phyloP scores from a whole-genome alignment of 37 sponge, comb jelly and placozoan genomes.

The Cladorhizidae sp. region DNA sequence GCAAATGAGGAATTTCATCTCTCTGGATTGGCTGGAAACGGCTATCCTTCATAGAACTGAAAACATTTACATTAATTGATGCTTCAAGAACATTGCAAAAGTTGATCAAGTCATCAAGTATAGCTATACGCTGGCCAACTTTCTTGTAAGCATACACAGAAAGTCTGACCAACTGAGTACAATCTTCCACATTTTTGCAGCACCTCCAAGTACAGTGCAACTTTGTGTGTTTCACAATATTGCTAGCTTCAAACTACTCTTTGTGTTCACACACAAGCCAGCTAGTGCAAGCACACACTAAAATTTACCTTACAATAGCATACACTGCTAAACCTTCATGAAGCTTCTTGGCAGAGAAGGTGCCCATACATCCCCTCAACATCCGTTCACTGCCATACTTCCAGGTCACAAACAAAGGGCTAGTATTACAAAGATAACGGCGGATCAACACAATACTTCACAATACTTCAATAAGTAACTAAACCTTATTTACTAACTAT shows the following conservation, averaged over 20 bases:
- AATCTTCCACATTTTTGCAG: too few relatives aligned
- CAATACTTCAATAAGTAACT: too few relatives aligned
- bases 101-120: too few relatives aligned
- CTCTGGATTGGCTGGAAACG: constrained; percentile 83
- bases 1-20: constrained; percentile 80
- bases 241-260: too few relatives aligned
- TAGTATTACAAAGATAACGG: not conserved
- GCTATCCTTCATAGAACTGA: constrained; percentile 92
- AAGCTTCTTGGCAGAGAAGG: constrained; percentile 84
- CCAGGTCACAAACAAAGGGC: constrained; percentile 98
- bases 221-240: too few relatives aligned
- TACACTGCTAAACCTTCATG: constrained; percentile 93
- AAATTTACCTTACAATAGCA: constrained; percentile 80
- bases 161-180: not conserved
- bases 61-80: too few relatives aligned
- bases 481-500: constrained; percentile 53
- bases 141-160: not conserved
- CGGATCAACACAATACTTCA: not conserved
- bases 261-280: too few relatives aligned
- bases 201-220: too few relatives aligned
- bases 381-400: constrained; percentile 73
- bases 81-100: too few relatives aligned
- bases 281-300: too few relatives aligned
- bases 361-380: constrained; percentile 98
- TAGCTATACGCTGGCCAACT: too few relatives aligned